phyloP scores from a whole-genome alignment of 2,888 invertebrate species.

The Yponomeuta evonymella region DNA sequence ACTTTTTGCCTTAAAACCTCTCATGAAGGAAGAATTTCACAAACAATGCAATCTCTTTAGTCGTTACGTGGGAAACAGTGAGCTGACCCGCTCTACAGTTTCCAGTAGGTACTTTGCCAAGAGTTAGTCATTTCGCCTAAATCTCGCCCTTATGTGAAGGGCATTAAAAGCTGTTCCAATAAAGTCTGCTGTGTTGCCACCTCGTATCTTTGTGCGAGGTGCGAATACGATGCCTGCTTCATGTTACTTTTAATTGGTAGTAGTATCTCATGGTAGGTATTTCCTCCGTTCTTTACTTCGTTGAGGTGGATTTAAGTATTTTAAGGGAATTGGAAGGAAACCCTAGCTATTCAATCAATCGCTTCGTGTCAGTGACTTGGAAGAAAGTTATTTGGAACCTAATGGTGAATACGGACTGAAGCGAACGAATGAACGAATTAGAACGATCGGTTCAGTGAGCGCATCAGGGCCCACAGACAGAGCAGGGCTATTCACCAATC shows the following conservation, averaged over 20 bases:
- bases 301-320: not conserved
- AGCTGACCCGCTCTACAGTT: not conserved
- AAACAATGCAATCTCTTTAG: not conserved
- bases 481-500: too few species aligned
- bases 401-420: too few species aligned
- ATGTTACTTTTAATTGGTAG: conserved; percentile 72
- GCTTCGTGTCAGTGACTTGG: not conserved
- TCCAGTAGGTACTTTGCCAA: not conserved
- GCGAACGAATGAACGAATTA: too few species aligned
- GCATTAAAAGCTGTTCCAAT: not conserved
- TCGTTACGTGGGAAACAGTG: conserved; percentile 1
- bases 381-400: not conserved
- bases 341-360: not conserved
- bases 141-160: not conserved
- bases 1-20: not conserved
- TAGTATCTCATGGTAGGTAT: conserved; percentile 13
- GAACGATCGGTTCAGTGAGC: too few species aligned
- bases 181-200: not conserved
- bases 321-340: not conserved
- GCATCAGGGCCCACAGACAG: too few species aligned
- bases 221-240: conserved; percentile 50
- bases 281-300: not conserved
- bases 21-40: not conserved
- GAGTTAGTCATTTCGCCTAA: not conserved
- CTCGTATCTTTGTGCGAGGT: conserved; percentile 41